Base-by-base conservation (phyloP, 2,113 vertebrate species). In the Tapirus terrestris region DNA sequence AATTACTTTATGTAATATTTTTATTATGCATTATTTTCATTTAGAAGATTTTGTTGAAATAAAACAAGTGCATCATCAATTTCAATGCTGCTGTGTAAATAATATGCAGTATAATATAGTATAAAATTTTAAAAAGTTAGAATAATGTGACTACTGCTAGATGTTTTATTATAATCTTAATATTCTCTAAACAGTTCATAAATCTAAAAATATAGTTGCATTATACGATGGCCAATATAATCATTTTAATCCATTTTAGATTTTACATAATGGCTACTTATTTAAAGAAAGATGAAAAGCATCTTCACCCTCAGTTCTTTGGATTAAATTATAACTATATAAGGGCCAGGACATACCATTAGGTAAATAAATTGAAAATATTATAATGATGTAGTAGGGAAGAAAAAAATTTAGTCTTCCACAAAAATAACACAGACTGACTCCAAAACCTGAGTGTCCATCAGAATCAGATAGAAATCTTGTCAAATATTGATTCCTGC, bases 1-100 rank as follows among this genome's bases (percentile, higher is more conserved):
- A 96, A 93, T 96, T 97, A 92, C 27, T 82, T 39, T 65, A 88
- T 12, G 67, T 91, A 89, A 80, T 77, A 79, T 85, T 97, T 92
- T 96, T 92, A 96, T 85, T 81, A 58, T 88, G 65, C 39, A 92
- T 89, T 86, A 81, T 96, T 91, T 88, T 88, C 70, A 95, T 67
- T 93, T 93, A 85, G 70, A 76, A 91, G 12, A 77, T 93, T 94
- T 91, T 89, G 36, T 76, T 90, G 51, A 97, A 93, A 87, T 94
- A 70, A 76, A 75, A 80, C 61, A 86, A 96, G 25, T 58, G 2
- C 23, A 68, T 23, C 20, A 61, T 67, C 53, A 91, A 45, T 95
- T 89, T 97, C 8, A 56, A 48, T 91, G 16, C 29, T 63, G 2
- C 17, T 92, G 29, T 92, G 20, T 96, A 97, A 96, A 95, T 90